phyloP scores from a whole-genome alignment of 2,888 invertebrate species.

The Nemapogon koenigi region DNA sequence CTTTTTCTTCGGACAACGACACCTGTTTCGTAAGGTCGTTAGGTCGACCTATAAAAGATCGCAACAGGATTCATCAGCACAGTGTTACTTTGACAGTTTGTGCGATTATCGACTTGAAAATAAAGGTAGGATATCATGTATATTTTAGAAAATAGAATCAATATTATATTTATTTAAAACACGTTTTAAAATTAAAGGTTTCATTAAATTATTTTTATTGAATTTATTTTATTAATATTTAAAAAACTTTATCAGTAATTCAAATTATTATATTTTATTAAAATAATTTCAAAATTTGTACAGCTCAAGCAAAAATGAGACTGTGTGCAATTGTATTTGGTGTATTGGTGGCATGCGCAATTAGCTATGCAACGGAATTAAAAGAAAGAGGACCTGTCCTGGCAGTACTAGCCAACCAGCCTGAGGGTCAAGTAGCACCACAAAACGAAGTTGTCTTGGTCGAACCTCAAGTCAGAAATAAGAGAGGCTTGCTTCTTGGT shows the following conservation, averaged over 20 bases:
- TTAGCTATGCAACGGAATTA: slow-evolving; percentile 27
- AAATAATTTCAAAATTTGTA: no score
- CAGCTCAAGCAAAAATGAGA: slow-evolving; percentile 25
- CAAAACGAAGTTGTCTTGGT: slow-evolving; percentile 15
- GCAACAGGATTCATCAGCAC: slow-evolving; percentile 32
- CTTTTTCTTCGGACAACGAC: slow-evolving; percentile 1
- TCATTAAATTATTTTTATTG: no score
- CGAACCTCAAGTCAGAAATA: slow-evolving; percentile 18
- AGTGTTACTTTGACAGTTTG: slow-evolving; percentile 36
- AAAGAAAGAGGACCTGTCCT: slow-evolving; percentile 26
- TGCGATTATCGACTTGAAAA: slow-evolving; percentile 19
- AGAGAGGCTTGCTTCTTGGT: slow-evolving; percentile 40
- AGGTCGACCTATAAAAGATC: slow-evolving; percentile 52
- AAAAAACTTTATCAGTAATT: no score
- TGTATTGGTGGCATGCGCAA: slow-evolving; percentile 33
- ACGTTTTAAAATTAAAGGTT: no score
- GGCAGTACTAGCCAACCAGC: slow-evolving; percentile 25
- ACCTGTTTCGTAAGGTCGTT: slow-evolving; percentile 20
- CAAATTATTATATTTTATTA: no score
- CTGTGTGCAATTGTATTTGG: slow-evolving; percentile 27
- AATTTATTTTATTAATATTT: no score
- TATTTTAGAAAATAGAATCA: no score
- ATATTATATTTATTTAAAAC: no score
- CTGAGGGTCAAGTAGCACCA: slow-evolving; percentile 9
- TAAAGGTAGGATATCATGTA: no score